Conservation (phyloP, 2,888 invertebrate species). For the Heliconius cydno region DNA sequence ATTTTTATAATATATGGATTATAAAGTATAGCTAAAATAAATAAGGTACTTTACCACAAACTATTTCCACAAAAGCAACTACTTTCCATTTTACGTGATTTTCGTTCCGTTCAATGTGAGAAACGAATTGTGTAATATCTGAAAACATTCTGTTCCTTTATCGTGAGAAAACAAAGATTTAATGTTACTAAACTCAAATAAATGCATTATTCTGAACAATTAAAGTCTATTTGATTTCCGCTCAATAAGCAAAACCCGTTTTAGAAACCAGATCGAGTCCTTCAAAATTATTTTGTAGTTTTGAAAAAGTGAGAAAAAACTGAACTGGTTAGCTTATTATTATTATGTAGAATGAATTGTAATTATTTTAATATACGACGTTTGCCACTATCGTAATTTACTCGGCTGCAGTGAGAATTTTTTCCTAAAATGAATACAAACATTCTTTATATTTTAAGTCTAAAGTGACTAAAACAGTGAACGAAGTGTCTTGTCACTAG, state of each 20-base stretch:
- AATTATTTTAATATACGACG: not conserved
- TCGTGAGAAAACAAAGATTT: too few relatives aligned
- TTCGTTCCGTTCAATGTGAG: too few relatives aligned
- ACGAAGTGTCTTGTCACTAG: not conserved
- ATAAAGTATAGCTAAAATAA: too few relatives aligned
- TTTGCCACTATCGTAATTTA: not conserved
- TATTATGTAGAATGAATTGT: constrained; percentile 2
- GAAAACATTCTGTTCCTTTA: too few relatives aligned
- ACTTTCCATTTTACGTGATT: too few relatives aligned
- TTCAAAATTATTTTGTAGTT: constrained; percentile 18
- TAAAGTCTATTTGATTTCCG: constrained; percentile 16
- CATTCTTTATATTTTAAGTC: not conserved
- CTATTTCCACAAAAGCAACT: too few relatives aligned
- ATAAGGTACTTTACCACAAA: too few relatives aligned
- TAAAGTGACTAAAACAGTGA: not conserved
- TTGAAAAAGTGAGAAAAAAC: constrained; percentile 17
- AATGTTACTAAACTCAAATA: not conserved
- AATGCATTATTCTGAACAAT: constrained; percentile 22
- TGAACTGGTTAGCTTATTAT: not conserved
- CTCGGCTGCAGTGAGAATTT: not conserved
- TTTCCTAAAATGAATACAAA: not conserved
- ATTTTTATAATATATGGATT: too few relatives aligned
- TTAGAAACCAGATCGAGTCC: constrained; percentile 20
- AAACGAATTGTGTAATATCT: too few relatives aligned
- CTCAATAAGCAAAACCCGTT: constrained; percentile 9